Evolutionary conservation across 2,888 invertebrate genomes (phyloP).

Genomic region (Chironomus tentans): DNA sequence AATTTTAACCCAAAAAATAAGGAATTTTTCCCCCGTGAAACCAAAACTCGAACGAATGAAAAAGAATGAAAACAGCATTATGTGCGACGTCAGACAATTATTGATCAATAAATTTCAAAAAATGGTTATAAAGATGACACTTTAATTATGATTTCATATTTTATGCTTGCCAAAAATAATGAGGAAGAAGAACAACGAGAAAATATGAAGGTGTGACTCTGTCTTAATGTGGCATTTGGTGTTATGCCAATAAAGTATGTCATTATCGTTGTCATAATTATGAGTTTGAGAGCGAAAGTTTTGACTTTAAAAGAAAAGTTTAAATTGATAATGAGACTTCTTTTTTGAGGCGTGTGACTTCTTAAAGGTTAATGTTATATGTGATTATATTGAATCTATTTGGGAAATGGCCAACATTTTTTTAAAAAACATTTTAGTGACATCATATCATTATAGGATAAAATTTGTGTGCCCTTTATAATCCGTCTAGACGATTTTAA

Average conservation of each 20-base stretch:
- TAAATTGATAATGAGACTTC: too few relatives aligned
- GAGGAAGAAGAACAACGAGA: background rate
- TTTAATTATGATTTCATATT: slow-evolving; percentile 20
- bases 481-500: too few relatives aligned
- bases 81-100: background rate
- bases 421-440: too few relatives aligned
- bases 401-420: too few relatives aligned
- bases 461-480: too few relatives aligned
- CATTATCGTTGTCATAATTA: background rate
- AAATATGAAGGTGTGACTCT: background rate
- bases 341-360: too few relatives aligned
- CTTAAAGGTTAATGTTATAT: too few relatives aligned
- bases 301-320: too few relatives aligned
- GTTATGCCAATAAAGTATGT: background rate
- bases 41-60: background rate
- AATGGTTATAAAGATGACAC: slow-evolving; percentile 21
- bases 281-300: too few relatives aligned
- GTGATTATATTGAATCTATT: too few relatives aligned
- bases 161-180: background rate
- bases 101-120: slow-evolving; percentile 20
- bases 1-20: slow-evolving; percentile 6
- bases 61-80: background rate
- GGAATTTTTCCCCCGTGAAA: background rate
- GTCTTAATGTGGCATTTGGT: background rate
- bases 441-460: too few relatives aligned